These are phyloP conservation scores for Callimorpha dominula DNA, from an alignment of 2,888 invertebrate species.

Conservation along the genomic window DNA sequence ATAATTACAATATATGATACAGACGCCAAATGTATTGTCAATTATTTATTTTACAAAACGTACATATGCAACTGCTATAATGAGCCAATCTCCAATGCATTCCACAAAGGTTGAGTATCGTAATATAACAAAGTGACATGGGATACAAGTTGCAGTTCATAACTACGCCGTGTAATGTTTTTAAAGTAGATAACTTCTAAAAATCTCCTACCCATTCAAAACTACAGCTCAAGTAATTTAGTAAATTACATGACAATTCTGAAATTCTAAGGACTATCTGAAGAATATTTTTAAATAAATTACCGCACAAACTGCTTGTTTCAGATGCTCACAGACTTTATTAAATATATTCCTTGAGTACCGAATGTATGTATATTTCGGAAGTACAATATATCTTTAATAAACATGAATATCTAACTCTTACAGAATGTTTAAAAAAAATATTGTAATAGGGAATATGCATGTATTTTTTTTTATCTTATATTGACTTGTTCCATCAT, in stretches of 20 bases:
- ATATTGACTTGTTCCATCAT: no score
- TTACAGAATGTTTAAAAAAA: no score
- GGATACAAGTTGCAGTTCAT: neutral
- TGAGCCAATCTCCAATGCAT: neutral
- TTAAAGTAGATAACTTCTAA: no score
- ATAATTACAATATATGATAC: constrained; percentile 28
- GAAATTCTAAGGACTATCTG: no score
- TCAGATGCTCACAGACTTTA: neutral
- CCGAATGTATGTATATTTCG: no score
- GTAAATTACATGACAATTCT: no score
- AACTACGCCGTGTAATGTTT: no score
- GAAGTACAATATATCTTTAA: no score
- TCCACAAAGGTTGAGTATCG: neutral
- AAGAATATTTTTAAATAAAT: neutral
- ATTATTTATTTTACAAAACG: constrained; percentile 22
- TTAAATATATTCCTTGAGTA: no score
- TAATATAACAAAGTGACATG: neutral
- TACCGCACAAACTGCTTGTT: neutral
- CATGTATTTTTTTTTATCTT: no score
- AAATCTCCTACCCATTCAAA: no score
- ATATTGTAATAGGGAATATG: neutral
- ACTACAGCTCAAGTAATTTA: no score
- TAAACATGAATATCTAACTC: neutral
- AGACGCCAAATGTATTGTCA: constrained; percentile 39
- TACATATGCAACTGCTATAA: neutral